A percentile compares a stretch with the other conserved stretches of the same genome.
Conservation (phyloP, 1,140 invertebrate species). For the Scaptomyza graminum region DNA sequence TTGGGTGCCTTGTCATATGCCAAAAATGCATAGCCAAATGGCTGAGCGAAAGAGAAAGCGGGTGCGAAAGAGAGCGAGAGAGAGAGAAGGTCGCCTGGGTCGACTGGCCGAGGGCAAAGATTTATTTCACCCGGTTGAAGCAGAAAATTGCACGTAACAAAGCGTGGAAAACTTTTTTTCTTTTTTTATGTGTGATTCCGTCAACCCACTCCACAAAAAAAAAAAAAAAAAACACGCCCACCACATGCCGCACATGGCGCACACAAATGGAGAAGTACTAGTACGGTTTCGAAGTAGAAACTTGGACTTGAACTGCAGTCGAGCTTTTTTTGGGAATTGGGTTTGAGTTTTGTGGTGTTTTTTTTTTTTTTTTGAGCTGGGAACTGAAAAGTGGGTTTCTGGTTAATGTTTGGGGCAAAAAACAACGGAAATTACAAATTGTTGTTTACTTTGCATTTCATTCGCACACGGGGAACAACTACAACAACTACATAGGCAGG, state of each 20-base stretch:
- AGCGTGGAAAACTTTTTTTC: slow-evolving; percentile 67
- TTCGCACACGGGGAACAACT: slow-evolving; percentile 43
- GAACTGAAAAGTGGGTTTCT: slow-evolving; percentile 8
- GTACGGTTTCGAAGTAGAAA: background rate
- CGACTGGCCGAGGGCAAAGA: slow-evolving; percentile 46
- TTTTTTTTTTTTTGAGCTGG: background rate
- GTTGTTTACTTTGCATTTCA: slow-evolving; percentile 77
- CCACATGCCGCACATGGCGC: slow-evolving; percentile 13
- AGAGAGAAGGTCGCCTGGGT: slow-evolving; percentile 15
- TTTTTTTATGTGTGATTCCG: no score
- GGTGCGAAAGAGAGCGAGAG: background rate
- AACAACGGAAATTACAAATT: slow-evolving; percentile 76
- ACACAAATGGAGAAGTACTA: slow-evolving; percentile 1
- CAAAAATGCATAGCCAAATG: slow-evolving; percentile 36
- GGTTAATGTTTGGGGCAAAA: background rate
- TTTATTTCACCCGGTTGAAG: slow-evolving; percentile 74
- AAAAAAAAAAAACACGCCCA: slow-evolving; percentile 6
- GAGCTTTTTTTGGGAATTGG: slow-evolving; percentile 6
- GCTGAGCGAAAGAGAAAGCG: background rate
- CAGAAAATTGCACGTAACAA: slow-evolving; percentile 77
- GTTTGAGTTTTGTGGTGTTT: background rate
- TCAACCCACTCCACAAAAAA: no score
- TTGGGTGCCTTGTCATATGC: slow-evolving; percentile 40
- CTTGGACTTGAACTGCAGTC: slow-evolving; percentile 15
- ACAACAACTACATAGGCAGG: slow-evolving; percentile 43